These are phyloP conservation scores for Phoeniculus purpureus DNA, from an alignment of 2,797 vertebrate genomes.

Conservation along the genomic window DNA sequence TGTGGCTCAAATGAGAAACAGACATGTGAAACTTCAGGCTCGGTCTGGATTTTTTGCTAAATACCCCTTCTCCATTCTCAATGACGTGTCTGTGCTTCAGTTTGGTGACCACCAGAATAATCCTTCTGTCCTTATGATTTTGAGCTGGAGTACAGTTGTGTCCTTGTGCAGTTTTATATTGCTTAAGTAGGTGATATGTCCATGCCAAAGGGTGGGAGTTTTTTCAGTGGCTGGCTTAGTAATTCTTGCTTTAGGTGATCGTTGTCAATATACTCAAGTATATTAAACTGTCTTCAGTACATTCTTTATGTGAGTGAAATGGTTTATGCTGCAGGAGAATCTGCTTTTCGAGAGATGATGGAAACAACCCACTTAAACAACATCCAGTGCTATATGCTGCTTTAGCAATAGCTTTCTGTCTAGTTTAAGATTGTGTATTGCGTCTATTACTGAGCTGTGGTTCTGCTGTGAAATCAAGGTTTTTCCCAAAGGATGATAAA, in stretches of 20 bases:
- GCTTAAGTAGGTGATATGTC: neutral
- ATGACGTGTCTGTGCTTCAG: neutral
- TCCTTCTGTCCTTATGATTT: neutral
- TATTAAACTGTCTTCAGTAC: conserved; percentile 4
- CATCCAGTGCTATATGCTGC: neutral
- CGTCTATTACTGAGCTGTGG: neutral
- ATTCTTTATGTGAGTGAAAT: conserved; percentile 22
- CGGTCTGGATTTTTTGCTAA: neutral
- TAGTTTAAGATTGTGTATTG: conserved; percentile 35
- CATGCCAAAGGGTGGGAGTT: neutral
- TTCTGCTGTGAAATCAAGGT: neutral
- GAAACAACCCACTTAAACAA: conserved; percentile 6
- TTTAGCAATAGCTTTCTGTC: conserved; percentile 27
- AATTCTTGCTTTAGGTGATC: neutral
- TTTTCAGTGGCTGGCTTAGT: neutral
- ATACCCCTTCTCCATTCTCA: neutral
- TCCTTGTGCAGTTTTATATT: neutral
- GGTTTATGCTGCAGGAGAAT: conserved; percentile 23
- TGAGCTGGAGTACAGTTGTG: neutral
- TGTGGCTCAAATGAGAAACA: neutral
- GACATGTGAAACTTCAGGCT: neutral
- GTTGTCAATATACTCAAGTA: neutral
- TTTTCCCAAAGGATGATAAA: conserved; percentile 6
- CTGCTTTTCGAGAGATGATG: conserved; percentile 24
- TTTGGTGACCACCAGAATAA: neutral